These are phyloP conservation scores for Carassius auratus DNA, from an alignment of 2,113 vertebrate genomes.

Conservation along the genomic window DNA sequence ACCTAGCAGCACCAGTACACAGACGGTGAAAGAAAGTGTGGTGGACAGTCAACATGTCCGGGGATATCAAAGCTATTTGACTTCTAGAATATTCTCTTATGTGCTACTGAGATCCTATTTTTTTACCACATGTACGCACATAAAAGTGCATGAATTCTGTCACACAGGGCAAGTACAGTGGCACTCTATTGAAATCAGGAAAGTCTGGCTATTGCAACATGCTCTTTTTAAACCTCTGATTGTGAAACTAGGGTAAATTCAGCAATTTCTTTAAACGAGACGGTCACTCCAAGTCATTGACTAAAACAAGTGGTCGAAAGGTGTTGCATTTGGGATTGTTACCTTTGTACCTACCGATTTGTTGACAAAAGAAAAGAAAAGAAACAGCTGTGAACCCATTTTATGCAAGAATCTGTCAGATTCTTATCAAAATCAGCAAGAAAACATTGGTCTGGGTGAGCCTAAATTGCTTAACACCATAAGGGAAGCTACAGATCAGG, in stretches of 20 bases:
- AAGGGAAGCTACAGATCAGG: constrained; percentile 13
- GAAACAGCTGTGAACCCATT: too few species aligned
- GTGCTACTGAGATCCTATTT: constrained; percentile 1
- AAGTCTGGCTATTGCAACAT: constrained; percentile 50
- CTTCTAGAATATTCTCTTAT: neutral
- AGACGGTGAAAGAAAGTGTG: constrained; percentile 2
- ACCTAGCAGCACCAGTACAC: constrained; percentile 40
- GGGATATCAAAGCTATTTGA: constrained; percentile 16
- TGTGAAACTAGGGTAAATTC: constrained; percentile 57
- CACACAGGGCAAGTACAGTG: constrained; percentile 1
- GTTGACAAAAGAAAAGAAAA: neutral
- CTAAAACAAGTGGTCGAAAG: constrained; percentile 10
- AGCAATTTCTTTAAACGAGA: constrained; percentile 9
- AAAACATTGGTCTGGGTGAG: neutral
- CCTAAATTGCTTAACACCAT: constrained; percentile 15
- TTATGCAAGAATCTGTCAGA: neutral
- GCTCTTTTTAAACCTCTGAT: constrained; percentile 34
- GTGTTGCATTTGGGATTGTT: neutral
- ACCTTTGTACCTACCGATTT: neutral
- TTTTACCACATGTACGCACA: constrained; percentile 7
- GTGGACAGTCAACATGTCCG: constrained; percentile 11
- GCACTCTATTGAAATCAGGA: constrained; percentile 42
- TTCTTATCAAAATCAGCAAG: neutral
- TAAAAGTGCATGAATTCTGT: neutral
- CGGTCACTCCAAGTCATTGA: neutral